Base-by-base conservation (phyloP, 2,797 vertebrate species). In the Lepilemur septentrionalis region DNA sequence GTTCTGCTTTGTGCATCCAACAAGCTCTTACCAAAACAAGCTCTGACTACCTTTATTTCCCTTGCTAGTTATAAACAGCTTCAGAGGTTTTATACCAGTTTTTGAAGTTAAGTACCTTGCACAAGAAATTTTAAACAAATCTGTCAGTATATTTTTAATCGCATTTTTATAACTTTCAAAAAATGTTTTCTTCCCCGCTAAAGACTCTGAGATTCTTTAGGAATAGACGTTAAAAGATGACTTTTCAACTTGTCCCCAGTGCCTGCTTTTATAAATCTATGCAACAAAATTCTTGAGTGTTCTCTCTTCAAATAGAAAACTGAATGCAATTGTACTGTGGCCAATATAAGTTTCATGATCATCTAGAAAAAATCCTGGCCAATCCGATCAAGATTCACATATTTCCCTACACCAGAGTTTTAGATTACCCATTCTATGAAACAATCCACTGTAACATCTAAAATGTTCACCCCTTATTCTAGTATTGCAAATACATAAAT, bases 1-100 rank as follows among this genome's bases (percentile, higher is more conserved):
- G 73, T 88, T 93, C 32, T 84, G 52, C 82, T 83, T 93, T 46
- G 25, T 90, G 70, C 18, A 93, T 83, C 76, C 43, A 96, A 92
- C 11, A 87, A 76, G 25, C 32, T 75, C 48, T 83, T 91, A 87
- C 6, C 67, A 91, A 81, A 91, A 75, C 23, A 75, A 50, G 20
- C 48, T 92, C 63, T 91, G 35, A 46, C 25, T 59, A 86, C 18
- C 14, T 52, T 86, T 61, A 80, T 65, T 76, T 70, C 15, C 38
- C 57, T 75, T 79, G 22, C 52, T 46, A 35, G 41, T 89, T 94
- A 84, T 72, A 78, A 80, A 83, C 50, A 83, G 57, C 22, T 43
- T 91, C 63, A 69, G 25, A 50, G 32, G 18, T 67, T 91, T n/a
- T 78, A 79, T 84, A 38, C n/a, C 67, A 83, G 41, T 84, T 80